These are phyloP conservation scores for Catostylus mosaicus DNA, from an alignment of 30 jellyfish, hydroid and myxozoan species.

Conservation along the genomic window DNA sequence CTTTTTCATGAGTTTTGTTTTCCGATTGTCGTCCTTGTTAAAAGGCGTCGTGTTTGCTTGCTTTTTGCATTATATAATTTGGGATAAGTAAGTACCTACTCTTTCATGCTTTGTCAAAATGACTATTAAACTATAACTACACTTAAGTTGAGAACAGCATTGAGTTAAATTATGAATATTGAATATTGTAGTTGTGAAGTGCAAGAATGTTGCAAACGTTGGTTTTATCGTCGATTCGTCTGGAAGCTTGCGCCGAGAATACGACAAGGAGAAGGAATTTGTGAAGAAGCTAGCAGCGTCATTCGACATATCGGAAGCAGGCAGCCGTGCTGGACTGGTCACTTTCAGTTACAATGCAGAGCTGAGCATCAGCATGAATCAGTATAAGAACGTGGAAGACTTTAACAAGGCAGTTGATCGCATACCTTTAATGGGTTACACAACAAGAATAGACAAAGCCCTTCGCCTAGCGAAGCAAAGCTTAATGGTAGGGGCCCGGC, in stretches of 20 bases:
- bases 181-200: constrained; percentile 44
- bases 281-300: constrained; percentile 73
- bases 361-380: constrained; percentile 68
- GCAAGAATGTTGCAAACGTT: constrained; percentile 42
- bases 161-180: too few species aligned
- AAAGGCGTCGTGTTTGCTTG: too few species aligned
- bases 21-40: too few species aligned
- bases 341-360: constrained; percentile 83
- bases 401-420: constrained; percentile 79
- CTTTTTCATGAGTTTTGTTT: too few species aligned
- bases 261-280: constrained; percentile 83
- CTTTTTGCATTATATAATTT: too few species aligned
- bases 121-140: too few species aligned
- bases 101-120: too few species aligned
- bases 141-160: too few species aligned
- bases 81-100: too few species aligned
- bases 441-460: constrained; percentile 91
- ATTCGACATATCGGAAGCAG: constrained; percentile 60
- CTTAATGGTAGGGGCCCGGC: constrained; percentile 72
- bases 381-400: constrained; percentile 27
- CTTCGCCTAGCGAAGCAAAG: constrained; percentile 66
- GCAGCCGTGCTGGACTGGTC: constrained; percentile 86
- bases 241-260: constrained; percentile 73
- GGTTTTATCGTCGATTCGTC: constrained; percentile 90
- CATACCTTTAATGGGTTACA: constrained; percentile 75